These are phyloP conservation scores for Mus caroli DNA, from an alignment of 2,797 vertebrate genomes.

Conservation along the genomic window DNA sequence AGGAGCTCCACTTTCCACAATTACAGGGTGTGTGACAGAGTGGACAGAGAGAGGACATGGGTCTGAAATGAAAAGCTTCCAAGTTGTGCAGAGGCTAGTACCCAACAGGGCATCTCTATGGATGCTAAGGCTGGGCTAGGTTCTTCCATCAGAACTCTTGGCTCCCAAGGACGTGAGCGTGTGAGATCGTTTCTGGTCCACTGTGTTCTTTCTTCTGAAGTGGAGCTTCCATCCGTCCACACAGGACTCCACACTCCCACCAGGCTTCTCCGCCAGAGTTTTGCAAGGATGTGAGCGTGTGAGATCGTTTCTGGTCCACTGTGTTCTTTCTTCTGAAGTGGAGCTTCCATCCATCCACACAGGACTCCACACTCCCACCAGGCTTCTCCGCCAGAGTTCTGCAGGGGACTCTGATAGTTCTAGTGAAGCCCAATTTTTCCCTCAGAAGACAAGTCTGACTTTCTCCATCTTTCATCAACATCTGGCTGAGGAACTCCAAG, in stretches of 20 bases:
- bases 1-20: background rate
- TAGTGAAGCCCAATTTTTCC: background rate
- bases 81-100: background rate
- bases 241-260: background rate
- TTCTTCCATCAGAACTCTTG: background rate
- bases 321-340: background rate
- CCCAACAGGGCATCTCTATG: background rate
- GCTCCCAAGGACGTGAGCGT: background rate
- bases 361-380: background rate
- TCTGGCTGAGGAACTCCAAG: conserved; percentile 89
- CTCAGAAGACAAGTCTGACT: background rate
- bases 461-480: conserved; percentile 68
- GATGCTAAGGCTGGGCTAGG: background rate
- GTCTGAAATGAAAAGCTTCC: background rate
- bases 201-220: background rate
- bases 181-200: background rate
- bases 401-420: background rate
- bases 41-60: background rate
- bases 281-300: background rate
- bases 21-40: background rate
- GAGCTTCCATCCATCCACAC: background rate
- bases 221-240: background rate
- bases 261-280: background rate
- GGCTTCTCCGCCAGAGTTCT: background rate
- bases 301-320: background rate